Conservation (phyloP, 2,888 invertebrate species). For the Drosophila macrospina region DNA sequence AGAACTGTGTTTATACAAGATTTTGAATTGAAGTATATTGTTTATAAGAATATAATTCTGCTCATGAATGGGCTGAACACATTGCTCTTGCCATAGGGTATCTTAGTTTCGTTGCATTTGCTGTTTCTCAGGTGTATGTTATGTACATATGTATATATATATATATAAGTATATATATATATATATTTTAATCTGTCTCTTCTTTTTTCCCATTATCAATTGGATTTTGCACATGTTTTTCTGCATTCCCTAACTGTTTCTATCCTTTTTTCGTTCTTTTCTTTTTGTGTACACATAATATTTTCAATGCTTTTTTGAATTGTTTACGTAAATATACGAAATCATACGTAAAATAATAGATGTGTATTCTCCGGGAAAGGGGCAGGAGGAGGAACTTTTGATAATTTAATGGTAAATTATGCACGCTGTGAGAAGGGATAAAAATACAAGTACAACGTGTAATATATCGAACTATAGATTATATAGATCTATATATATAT, state of each 20-base stretch:
- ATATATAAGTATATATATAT: no score
- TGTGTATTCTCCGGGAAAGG: not conserved
- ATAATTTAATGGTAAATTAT: constrained; percentile 34
- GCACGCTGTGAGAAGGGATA: not conserved
- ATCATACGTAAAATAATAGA: constrained; percentile 52
- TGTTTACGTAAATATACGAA: constrained; percentile 71
- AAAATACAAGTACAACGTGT: not conserved
- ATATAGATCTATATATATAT: not conserved
- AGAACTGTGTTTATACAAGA: constrained; percentile 1
- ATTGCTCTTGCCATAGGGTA: constrained; percentile 27
- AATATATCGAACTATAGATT: constrained; percentile 4
- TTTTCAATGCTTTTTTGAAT: constrained; percentile 59
- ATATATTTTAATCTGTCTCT: constrained; percentile 43
- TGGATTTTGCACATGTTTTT: constrained; percentile 46
- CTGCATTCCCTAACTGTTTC: no score
- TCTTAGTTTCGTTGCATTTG: constrained; percentile 19
- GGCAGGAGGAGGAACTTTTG: constrained; percentile 30
- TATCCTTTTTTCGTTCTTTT: constrained; percentile 3
- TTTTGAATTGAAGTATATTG: not conserved
- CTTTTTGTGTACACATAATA: constrained; percentile 36
- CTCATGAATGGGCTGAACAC: constrained; percentile 23
- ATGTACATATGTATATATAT: no score
- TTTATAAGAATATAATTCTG: constrained; percentile 16
- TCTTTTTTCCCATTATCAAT: constrained; percentile 35
- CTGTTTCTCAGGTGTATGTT: constrained; percentile 4